Conservation (phyloP, 1,140 invertebrate genomes). For the Helicorthomorpha holstii region DNA sequence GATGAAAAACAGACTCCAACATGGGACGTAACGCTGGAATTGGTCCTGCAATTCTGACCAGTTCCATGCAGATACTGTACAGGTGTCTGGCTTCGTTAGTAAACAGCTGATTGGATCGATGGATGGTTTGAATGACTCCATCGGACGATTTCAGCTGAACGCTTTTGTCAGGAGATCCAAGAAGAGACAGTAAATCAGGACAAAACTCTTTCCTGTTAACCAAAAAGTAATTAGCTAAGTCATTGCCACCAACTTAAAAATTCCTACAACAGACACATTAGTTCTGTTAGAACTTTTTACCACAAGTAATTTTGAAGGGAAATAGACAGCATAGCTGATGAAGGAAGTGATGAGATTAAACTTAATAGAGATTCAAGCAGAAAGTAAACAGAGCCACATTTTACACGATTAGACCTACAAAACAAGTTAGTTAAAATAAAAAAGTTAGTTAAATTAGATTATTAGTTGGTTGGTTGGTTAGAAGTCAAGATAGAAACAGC, state of each 20-base stretch:
- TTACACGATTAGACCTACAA: background rate
- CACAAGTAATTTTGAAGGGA: constrained; percentile 25
- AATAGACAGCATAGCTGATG: constrained; percentile 14
- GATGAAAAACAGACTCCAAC: constrained; percentile 75
- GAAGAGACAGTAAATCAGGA: constrained; percentile 64
- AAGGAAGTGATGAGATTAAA: constrained; percentile 49
- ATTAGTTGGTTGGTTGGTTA: too few relatives aligned
- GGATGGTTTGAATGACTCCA: background rate
- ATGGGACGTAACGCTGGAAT: constrained; percentile 67
- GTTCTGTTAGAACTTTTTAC: constrained; percentile 14
- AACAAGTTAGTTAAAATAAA: background rate
- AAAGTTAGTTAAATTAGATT: background rate
- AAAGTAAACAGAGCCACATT: constrained; percentile 29
- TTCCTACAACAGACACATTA: background rate
- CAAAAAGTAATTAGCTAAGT: background rate
- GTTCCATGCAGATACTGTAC: constrained; percentile 74
- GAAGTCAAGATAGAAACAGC: too few relatives aligned
- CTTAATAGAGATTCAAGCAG: constrained; percentile 72
- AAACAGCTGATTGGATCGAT: too few relatives aligned
- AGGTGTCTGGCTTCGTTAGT: background rate
- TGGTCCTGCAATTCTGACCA: constrained; percentile 68
- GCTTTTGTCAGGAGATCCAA: constrained; percentile 50
- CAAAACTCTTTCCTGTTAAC: constrained; percentile 68
- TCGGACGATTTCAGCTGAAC: constrained; percentile 33
- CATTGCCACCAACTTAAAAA: background rate